Conservation (phyloP, 2,888 invertebrate species). For the Temnothorax rugatulus region DNA sequence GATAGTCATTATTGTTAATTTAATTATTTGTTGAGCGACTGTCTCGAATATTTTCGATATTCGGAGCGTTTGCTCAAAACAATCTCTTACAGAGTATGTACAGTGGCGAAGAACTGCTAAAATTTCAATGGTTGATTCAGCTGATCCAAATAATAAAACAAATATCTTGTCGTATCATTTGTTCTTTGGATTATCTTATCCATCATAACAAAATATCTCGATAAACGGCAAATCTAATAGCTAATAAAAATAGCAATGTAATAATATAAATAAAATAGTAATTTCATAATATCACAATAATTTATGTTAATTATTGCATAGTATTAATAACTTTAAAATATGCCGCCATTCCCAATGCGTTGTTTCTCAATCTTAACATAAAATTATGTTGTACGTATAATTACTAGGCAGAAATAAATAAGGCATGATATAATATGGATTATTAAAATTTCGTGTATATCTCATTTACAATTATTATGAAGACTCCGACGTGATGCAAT, state of each 20-base stretch:
- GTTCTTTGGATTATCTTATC: background rate
- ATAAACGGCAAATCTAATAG: background rate
- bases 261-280: background rate
- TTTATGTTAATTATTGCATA: background rate
- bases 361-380: background rate
- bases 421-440: background rate
- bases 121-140: slow-evolving; percentile 1
- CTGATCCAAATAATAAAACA: background rate
- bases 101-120: background rate
- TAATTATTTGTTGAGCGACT: slow-evolving; percentile 26
- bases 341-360: background rate
- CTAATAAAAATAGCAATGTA: background rate
- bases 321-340: background rate
- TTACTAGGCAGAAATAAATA: too few species aligned
- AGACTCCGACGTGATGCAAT: too few species aligned
- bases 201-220: background rate
- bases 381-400: background rate
- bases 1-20: slow-evolving; percentile 35
- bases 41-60: background rate
- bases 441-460: background rate
- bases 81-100: background rate
- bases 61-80: background rate
- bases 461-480: background rate
- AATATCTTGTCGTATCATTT: background rate
- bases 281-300: background rate